These are phyloP conservation scores for Pachyuromys duprasi DNA, from an alignment of 2,797 vertebrate genomes.

Conservation along the genomic window DNA sequence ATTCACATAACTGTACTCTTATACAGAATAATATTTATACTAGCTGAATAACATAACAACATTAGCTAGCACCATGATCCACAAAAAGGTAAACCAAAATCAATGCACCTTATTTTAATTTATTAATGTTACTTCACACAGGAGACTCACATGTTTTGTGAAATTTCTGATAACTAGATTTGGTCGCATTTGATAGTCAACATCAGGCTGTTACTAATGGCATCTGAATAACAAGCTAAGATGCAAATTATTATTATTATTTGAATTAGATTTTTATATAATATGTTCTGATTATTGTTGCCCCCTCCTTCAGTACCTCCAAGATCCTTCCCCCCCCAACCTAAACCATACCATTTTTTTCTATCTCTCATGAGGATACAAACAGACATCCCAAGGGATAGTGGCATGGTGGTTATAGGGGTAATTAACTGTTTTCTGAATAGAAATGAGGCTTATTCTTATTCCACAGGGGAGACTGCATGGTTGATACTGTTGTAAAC, in stretches of 20 bases:
- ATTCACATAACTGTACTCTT: neutral
- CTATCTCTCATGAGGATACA: neutral
- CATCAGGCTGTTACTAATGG: neutral
- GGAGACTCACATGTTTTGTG: neutral
- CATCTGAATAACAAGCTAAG: neutral
- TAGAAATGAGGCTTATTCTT: neutral
- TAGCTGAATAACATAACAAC: conserved; percentile 19
- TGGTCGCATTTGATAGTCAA: neutral
- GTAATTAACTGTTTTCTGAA: neutral
- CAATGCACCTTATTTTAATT: neutral
- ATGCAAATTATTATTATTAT: neutral
- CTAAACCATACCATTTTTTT: neutral
- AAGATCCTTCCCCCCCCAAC: too few relatives aligned
- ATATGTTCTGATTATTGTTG: neutral
- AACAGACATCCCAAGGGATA: neutral
- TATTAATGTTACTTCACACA: conserved; percentile 12
- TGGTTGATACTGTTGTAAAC: neutral
- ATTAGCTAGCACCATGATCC: neutral
- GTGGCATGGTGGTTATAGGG: neutral
- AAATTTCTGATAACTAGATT: conserved; percentile 16
- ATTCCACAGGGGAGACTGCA: neutral
- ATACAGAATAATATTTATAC: conserved; percentile 23
- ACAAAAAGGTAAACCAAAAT: neutral
- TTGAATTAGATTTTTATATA: neutral
- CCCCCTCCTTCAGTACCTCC: too few relatives aligned